Evolutionary conservation across 2,888 invertebrate genomes (phyloP).

Genomic region (Allophyes oxyacanthae): DNA sequence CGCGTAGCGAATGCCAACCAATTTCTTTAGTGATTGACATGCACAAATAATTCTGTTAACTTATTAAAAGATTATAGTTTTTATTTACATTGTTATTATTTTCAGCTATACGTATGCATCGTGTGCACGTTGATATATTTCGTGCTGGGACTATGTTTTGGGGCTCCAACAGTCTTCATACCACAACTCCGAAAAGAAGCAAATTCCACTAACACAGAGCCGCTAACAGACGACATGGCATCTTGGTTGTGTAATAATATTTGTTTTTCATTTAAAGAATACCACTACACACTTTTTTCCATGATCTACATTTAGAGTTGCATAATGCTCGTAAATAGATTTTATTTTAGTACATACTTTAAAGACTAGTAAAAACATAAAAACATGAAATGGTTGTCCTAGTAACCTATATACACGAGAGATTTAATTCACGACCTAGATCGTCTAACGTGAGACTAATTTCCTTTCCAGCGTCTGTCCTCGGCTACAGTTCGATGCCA

Average conservation of each 20-base stretch:
- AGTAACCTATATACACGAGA: not conserved
- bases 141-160: constrained; percentile 65
- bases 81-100: constrained; percentile 25
- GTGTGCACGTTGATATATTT: constrained; percentile 63
- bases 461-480: constrained; percentile 58
- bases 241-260: constrained; percentile 70
- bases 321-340: no score
- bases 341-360: no score
- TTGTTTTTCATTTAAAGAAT: constrained; percentile 10
- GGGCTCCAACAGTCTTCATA: constrained; percentile 69
- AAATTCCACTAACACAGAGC: constrained; percentile 59
- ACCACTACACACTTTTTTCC: no score
- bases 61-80: no score
- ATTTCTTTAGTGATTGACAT: no score
- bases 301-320: no score
- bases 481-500: constrained; percentile 56
- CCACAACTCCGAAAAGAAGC: constrained; percentile 65
- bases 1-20: no score
- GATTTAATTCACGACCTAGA: not conserved
- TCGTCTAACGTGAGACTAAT: constrained; percentile 17
- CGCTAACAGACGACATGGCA: constrained; percentile 63
- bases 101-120: constrained; percentile 64
- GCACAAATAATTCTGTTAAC: no score
- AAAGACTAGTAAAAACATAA: no score
- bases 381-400: no score